Conservation (phyloP, 1,140 invertebrate species). For the Helicoverpa armigera region DNA sequence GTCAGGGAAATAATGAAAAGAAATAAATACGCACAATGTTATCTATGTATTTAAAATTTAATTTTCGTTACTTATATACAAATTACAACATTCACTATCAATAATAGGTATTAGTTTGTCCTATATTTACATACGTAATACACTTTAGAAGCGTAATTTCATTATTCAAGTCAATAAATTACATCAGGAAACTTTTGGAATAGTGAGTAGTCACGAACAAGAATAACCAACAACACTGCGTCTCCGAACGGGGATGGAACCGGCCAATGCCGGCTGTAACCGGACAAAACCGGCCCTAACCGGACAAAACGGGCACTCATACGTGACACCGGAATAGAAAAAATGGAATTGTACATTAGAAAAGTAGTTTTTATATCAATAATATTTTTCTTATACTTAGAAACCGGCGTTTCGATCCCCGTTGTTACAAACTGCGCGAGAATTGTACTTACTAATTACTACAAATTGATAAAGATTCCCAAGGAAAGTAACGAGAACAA, state of each 20-base stretch:
- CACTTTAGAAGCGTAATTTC: constrained; percentile 85
- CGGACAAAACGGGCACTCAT: constrained; percentile 5
- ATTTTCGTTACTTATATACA: constrained; percentile 86
- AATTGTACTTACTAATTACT: constrained; percentile 79
- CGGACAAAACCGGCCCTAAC: not conserved
- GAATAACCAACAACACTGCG: constrained; percentile 52
- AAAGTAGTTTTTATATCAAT: constrained; percentile 64
- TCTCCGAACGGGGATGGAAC: constrained; percentile 34
- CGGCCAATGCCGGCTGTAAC: not conserved
- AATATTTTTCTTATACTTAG: constrained; percentile 49
- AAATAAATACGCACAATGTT: constrained; percentile 76
- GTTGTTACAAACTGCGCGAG: constrained; percentile 64
- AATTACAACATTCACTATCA: constrained; percentile 86
- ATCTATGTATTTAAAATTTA: constrained; percentile 87
- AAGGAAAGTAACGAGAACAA: constrained; percentile 85
- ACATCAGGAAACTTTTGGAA: constrained; percentile 82
- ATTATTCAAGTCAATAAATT: constrained; percentile 83
- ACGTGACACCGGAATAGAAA: constrained; percentile 73
- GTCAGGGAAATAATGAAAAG: constrained; percentile 44
- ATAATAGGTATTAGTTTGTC: constrained; percentile 84
- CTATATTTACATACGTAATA: constrained; percentile 85
- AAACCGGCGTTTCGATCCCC: constrained; percentile 62
- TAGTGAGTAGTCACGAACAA: constrained; percentile 63
- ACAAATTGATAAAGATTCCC: constrained; percentile 84
- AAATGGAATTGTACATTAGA: constrained; percentile 82